These are phyloP conservation scores for Rambutsinella grinnellia DNA, from an alignment of 2,888 invertebrate genomes.

Conservation along the genomic window DNA sequence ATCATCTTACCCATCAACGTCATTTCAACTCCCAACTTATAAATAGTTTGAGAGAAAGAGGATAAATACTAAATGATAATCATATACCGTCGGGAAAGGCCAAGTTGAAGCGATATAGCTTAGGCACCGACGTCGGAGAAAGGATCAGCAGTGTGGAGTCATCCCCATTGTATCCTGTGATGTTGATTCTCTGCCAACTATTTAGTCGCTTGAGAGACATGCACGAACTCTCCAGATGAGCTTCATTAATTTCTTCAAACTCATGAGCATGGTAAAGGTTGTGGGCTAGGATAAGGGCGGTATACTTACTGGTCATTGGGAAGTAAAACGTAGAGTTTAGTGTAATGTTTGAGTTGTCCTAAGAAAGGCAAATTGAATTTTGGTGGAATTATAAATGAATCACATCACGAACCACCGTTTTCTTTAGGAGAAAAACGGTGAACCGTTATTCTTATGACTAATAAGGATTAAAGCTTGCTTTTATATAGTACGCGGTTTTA, in stretches of 20 bases:
- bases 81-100: constrained; percentile 37
- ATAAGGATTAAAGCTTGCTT: no score
- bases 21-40: no score
- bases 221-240: constrained; percentile 35
- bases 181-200: constrained; percentile 23
- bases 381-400: no score
- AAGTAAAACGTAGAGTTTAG: constrained; percentile 36
- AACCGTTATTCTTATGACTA: no score
- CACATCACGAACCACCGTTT: no score
- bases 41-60: no score
- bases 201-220: constrained; percentile 13
- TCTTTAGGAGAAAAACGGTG: no score
- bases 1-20: no score
- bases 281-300: constrained; percentile 16
- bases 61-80: constrained; percentile 16
- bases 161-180: constrained; percentile 31
- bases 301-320: constrained; percentile 32
- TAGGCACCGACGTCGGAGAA: constrained; percentile 22
- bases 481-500: no score
- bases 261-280: constrained; percentile 26
- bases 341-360: constrained; percentile 33
- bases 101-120: constrained; percentile 32
- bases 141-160: constrained; percentile 6
- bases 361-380: not conserved
- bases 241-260: constrained; percentile 29